Evolutionary conservation across 2,797 vertebrate species (phyloP).

Genomic region (Apodemus agrarius): DNA sequence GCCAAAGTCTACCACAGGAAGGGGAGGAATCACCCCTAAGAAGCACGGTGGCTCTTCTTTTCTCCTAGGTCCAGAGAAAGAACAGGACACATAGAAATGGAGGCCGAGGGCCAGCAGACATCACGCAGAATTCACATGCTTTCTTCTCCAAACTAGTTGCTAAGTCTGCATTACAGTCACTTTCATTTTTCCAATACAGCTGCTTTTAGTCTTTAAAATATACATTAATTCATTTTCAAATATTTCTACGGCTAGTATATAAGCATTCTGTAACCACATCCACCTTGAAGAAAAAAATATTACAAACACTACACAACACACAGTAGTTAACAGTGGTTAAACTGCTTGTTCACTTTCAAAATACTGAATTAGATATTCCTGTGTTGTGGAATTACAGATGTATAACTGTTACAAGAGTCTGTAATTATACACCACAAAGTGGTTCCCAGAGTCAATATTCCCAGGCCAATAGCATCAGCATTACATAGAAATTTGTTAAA

Average conservation of each 20-base stretch:
- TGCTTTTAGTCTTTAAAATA: neutral
- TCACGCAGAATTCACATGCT: neutral
- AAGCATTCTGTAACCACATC: neutral
- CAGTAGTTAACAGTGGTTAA: neutral
- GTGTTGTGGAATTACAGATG: neutral
- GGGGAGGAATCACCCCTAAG: neutral
- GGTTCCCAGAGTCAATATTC: neutral
- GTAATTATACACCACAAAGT: neutral
- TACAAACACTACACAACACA: neutral
- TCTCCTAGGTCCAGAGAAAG: neutral
- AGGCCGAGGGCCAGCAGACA: neutral
- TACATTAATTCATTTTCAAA: neutral
- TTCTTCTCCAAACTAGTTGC: neutral
- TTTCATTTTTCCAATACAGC: neutral
- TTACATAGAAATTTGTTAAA: constrained; percentile 12
- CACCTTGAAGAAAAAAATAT: neutral
- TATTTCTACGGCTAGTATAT: neutral
- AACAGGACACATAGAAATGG: neutral
- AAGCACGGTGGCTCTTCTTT: neutral
- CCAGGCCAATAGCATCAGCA: neutral
- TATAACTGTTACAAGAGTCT: neutral
- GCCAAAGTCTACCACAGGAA: neutral
- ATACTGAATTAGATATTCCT: neutral
- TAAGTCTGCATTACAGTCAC: neutral
- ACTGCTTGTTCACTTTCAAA: neutral